Percentiles rank a stretch among this genome's conserved stretches.
These are phyloP conservation scores for Lepidothrix coronata DNA, from an alignment of 2,113 vertebrate species.

Conservation along the genomic window DNA sequence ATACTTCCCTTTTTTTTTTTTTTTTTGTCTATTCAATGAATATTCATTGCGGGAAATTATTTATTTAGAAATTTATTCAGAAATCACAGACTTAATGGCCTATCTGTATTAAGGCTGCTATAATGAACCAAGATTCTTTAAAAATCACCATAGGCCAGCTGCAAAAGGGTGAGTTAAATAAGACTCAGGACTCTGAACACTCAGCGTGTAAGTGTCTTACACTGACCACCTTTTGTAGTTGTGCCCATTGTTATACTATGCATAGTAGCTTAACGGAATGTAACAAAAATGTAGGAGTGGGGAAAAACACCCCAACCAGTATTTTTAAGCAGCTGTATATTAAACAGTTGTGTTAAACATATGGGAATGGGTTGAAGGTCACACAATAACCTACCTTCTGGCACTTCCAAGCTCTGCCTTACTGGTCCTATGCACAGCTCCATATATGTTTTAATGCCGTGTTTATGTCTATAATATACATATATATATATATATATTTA, in stretches of 20 bases:
- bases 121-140: not conserved
- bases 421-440: not conserved
- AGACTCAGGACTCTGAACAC: not conserved
- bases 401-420: not conserved
- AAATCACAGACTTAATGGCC: not conserved
- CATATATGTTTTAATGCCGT: not conserved
- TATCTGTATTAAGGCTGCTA: not conserved
- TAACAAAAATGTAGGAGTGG: not conserved
- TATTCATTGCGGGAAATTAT: not conserved
- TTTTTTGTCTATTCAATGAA: not conserved
- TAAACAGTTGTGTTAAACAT: not conserved
- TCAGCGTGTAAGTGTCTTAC: not conserved
- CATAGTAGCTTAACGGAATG: not conserved
- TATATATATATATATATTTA: not conserved
- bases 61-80: constrained; percentile 39
- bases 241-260: not conserved
- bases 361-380: not conserved
- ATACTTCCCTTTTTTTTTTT: not conserved
- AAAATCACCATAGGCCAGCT: not conserved
- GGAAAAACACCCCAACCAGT: fast-evolving
- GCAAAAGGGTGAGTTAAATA: not conserved
- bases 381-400: not conserved
- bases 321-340: not conserved
- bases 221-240: not conserved
- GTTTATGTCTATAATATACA: not conserved